Percentiles rank a stretch among this genome's conserved stretches.
phyloP scores from a whole-genome alignment of 2,797 vertebrate species.

The Typhlichthys subterraneus region DNA sequence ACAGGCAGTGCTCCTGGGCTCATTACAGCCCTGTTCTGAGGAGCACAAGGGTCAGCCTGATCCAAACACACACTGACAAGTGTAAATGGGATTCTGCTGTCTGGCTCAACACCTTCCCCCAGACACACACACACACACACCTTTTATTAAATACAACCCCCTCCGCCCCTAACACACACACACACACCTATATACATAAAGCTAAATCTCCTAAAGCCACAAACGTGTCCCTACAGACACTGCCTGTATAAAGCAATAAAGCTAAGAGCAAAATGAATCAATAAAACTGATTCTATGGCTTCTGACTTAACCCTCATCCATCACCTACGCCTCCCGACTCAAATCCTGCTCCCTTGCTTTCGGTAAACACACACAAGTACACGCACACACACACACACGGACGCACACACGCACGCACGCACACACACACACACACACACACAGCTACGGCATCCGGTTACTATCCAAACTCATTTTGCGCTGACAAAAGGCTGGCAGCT shows the following conservation, averaged over 20 bases:
- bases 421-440: slow-evolving; percentile 2
- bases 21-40: slow-evolving; percentile 68
- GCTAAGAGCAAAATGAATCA: not conserved
- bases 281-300: slow-evolving; percentile 4
- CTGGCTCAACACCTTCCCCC: slow-evolving; percentile 54
- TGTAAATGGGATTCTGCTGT: slow-evolving; percentile 80
- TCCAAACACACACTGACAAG: slow-evolving; percentile 77
- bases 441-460: not conserved
- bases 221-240: not conserved
- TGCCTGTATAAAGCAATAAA: not conserved
- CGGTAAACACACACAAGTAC: not conserved
- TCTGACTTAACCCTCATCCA: not conserved
- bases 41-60: slow-evolving; percentile 75
- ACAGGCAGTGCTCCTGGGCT: slow-evolving; percentile 61
- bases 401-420: slow-evolving; percentile 1
- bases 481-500: slow-evolving; percentile 8
- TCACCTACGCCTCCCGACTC: slow-evolving; percentile 9
- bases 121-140: slow-evolving; percentile 20
- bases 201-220: not conserved
- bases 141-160: slow-evolving; percentile 26
- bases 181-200: slow-evolving; percentile 18
- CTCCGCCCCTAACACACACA: slow-evolving; percentile 17
- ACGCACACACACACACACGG: not conserved
- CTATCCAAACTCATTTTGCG: not conserved
- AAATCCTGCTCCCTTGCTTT: slow-evolving; percentile 1